Evolutionary conservation across 1,140 invertebrate genomes (phyloP).

Genomic region (Hetaerina americana): DNA sequence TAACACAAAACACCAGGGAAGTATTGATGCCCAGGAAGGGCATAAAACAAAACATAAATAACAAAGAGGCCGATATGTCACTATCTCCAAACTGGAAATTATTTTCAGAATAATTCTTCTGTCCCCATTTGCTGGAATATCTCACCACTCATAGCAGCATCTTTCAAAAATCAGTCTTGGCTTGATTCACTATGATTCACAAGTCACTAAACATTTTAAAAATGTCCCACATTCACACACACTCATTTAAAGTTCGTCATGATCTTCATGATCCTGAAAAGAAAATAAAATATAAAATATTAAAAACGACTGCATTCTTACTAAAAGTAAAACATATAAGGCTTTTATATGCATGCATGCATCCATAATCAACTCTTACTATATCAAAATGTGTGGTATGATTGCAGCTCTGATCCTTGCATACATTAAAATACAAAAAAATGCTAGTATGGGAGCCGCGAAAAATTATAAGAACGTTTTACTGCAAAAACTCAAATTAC

Average conservation of each 20-base stretch:
- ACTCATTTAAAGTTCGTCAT: conserved; percentile 46
- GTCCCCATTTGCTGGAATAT: background rate
- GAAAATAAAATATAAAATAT: conserved; percentile 15
- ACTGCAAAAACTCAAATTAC: no score
- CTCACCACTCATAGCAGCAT: background rate
- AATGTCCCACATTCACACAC: background rate
- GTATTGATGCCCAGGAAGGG: background rate
- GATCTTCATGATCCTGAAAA: conserved; percentile 36
- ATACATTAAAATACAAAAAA: no score
- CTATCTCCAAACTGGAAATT: background rate
- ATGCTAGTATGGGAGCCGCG: no score
- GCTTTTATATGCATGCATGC: no score
- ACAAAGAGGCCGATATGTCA: background rate
- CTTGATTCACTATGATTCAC: background rate
- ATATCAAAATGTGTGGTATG: no score
- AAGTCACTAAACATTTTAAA: background rate
- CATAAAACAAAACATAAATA: background rate
- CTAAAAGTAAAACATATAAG: no score
- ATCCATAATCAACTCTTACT: no score
- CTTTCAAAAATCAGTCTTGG: background rate
- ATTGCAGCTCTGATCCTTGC: no score
- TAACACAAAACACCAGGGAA: background rate
- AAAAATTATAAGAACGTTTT: no score
- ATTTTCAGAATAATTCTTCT: background rate
- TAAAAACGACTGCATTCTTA: conserved; percentile 1